Percentiles rank a stretch among this genome's conserved stretches.
Evolutionary conservation across 2,113 vertebrate genomes (phyloP).

Genomic region (Austrofundulus limnaeus): DNA sequence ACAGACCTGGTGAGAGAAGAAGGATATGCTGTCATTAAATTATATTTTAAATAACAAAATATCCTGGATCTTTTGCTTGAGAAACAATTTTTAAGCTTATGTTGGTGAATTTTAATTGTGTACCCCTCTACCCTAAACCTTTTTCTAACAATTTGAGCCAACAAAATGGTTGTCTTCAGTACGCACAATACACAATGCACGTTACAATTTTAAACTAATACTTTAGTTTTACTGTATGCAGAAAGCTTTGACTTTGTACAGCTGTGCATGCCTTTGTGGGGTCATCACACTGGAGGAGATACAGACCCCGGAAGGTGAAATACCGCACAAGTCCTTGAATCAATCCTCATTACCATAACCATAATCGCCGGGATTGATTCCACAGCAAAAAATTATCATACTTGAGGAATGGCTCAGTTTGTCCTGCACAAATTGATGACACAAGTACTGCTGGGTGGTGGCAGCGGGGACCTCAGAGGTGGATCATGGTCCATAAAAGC

Average conservation of each 20-base stretch:
- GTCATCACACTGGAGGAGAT: conserved; percentile 27
- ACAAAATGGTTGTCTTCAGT: not conserved
- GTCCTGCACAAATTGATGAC: conserved; percentile 53
- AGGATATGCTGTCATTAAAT: no score
- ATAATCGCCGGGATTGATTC: conserved; percentile 70
- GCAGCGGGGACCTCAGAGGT: conserved; percentile 30
- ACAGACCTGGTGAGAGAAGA: no score
- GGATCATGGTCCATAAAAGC: conserved; percentile 56
- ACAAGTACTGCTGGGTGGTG: conserved; percentile 9
- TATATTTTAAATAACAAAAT: no score
- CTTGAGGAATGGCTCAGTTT: conserved; percentile 61
- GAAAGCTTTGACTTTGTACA: conserved; percentile 1
- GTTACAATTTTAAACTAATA: conserved; percentile 8
- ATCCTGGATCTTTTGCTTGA: no score
- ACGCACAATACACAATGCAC: not conserved
- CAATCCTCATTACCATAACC: conserved; percentile 63
- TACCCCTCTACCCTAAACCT: no score
- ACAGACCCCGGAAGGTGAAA: conserved; percentile 51
- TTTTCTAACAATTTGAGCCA: not conserved
- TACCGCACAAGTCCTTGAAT: conserved; percentile 38
- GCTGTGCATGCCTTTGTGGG: not conserved
- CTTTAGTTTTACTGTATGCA: conserved; percentile 3
- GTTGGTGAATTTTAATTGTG: no score
- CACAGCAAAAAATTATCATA: conserved; percentile 57
- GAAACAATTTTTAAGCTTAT: no score